Evolutionary conservation across 1,140 invertebrate genomes (phyloP), one percentile per base, ranked within the genome.

Genomic region (Hetaerina americana): DNA sequence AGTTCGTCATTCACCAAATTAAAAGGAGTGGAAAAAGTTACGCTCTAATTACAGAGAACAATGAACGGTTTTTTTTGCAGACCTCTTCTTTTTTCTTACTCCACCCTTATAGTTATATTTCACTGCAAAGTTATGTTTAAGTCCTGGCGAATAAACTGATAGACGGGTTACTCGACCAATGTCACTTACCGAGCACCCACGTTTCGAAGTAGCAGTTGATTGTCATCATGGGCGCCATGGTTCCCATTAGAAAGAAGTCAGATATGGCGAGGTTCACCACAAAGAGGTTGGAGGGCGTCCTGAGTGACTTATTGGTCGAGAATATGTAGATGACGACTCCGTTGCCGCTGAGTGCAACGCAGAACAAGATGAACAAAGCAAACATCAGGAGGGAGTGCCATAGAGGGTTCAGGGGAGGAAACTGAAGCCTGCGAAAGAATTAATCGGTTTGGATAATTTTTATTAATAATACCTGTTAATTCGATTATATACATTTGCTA

Each of bases 321-420:
- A 85, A 85, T 40, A 85, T 80, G 75, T 81, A 84, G 68, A 84
- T 79, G 26, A 84, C 84, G 1, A 84, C 75, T 0, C 79, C 77
- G 73, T 85, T 85, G 5, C 85, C 85, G 71, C 77, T 57, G n/a
- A 82, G 73, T 18, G 81, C 80, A 15, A 81, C 76, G 57, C 87
- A 81, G 22, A 86, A 87, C 27, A 89, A 81, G 26, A 84, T 75
- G 66, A 82, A 80, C 75, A 89, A 88, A 29, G 84, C 84, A 72
- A 89, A 83, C 10, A 87, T 88, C 66, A 89, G 79, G 18, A 88
- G 79, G 73, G 84, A 85, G 77, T 89, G 87, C 86, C 86, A 88
- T 49, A 87, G 74, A 26, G 86, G 86, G 74, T 88, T 87, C 84
- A 87, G 83, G 27, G 87, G 87, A 74, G 86, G 85, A 78, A 87